These are phyloP conservation scores for Ageneiosus marmoratus DNA, from an alignment of 2,113 vertebrate genomes.

Conservation along the genomic window DNA sequence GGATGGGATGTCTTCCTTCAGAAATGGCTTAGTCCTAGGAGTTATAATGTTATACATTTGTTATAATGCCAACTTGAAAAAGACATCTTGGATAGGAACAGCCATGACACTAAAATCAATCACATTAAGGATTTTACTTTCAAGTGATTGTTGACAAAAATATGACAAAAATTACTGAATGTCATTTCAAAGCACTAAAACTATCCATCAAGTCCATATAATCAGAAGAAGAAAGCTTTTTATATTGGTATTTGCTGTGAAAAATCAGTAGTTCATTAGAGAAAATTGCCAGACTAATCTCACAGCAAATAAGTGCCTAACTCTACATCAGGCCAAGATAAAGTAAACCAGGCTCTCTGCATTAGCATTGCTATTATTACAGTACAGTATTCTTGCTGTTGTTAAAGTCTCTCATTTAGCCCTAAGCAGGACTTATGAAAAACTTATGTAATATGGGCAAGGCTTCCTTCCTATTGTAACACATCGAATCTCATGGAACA, in stretches of 20 bases:
- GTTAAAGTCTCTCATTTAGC: not conserved
- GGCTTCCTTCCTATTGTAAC: constrained; percentile 21
- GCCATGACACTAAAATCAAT: not conserved
- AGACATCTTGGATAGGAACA: not conserved
- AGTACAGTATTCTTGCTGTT: not conserved
- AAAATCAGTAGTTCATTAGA: not conserved
- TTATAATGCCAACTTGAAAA: not conserved
- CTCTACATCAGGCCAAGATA: not conserved
- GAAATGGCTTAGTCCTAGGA: not conserved
- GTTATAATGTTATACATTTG: too few relatives aligned
- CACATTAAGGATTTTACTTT: not conserved
- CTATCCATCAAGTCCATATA: not conserved
- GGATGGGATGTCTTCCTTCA: too few relatives aligned
- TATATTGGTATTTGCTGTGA: not conserved
- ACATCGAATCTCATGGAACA: constrained; percentile 38
- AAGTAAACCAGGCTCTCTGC: not conserved
- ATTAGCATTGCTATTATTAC: not conserved
- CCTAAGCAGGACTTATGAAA: constrained; percentile 18
- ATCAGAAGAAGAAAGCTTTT: not conserved
- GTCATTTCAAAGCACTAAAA: not conserved
- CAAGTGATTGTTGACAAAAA: too few relatives aligned
- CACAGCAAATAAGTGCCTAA: not conserved
- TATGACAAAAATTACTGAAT: not conserved
- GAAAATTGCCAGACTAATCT: not conserved
- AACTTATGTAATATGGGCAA: not conserved